Conservation (phyloP, 2,888 invertebrate genomes). For the Xestia ashworthii region DNA sequence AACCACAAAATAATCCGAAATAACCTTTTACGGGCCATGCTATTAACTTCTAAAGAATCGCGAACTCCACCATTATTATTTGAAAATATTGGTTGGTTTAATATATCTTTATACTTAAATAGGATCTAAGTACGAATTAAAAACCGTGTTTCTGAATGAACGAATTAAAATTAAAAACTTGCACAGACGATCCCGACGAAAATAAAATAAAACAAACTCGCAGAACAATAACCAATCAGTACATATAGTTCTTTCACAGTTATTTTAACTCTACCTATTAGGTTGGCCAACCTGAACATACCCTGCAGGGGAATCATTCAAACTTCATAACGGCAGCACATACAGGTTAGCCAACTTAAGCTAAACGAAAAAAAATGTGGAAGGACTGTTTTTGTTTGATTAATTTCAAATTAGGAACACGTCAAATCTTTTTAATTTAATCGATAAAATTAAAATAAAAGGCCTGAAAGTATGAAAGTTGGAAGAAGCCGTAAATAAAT, state of each 20-base stretch:
- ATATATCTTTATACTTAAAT: not conserved
- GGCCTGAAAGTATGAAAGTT: conserved; percentile 63
- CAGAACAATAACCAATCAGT: conserved; percentile 3
- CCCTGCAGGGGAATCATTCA: not conserved
- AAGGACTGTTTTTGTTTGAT: not conserved
- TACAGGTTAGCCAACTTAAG: not conserved
- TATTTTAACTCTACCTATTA: not conserved
- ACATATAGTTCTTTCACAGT: not conserved
- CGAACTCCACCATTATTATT: not conserved
- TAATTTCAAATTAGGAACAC: conserved; percentile 25
- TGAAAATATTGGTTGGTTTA: too few relatives aligned
- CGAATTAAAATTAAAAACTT: not conserved
- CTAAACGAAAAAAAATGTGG: not conserved
- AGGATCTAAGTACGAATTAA: not conserved
- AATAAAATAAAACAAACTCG: not conserved
- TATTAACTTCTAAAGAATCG: conserved; percentile 7
- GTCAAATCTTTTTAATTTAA: conserved; percentile 44
- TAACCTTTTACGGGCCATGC: not conserved
- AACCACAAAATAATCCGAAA: not conserved
- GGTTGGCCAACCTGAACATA: not conserved
- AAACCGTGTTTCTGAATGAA: not conserved
- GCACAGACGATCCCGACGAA: not conserved
- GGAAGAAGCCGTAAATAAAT: conserved; percentile 40
- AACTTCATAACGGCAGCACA: not conserved
- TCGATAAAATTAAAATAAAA: conserved; percentile 61